Percentiles rank a stretch among this genome's conserved stretches.
Evolutionary conservation across 2,797 vertebrate species (phyloP).

Genomic region (Craterocephalus amniculus): DNA sequence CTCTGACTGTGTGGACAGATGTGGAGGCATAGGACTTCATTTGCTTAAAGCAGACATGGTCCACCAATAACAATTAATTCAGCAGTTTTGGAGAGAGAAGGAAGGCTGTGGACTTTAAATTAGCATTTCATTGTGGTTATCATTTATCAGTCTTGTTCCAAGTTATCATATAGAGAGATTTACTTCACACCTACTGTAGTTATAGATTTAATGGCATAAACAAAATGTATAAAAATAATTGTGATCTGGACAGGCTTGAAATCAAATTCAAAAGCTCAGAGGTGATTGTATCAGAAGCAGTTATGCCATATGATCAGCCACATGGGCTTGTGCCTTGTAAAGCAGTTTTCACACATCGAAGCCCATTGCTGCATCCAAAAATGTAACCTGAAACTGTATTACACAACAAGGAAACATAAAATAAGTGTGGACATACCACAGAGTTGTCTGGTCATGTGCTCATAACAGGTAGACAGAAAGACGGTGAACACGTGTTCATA

Average conservation of each 20-base stretch:
- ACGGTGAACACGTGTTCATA: neutral
- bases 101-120: neutral
- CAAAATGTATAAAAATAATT: neutral
- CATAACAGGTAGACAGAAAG: neutral
- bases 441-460: neutral
- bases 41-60: no score
- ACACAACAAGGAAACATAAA: neutral
- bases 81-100: neutral
- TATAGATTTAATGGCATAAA: neutral
- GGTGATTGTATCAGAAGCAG: neutral
- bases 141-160: neutral
- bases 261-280: neutral
- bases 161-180: neutral
- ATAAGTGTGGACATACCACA: neutral
- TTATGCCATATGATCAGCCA: neutral
- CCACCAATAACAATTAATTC: neutral
- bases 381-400: neutral
- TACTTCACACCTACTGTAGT: no score
- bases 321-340: neutral
- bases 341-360: neutral
- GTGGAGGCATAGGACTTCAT: neutral
- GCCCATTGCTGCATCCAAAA: neutral
- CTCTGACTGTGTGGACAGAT: neutral
- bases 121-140: neutral
- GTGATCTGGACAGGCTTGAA: neutral